phyloP scores from a whole-genome alignment of 1,140 invertebrate species.

The Hypsibius dujardini region DNA sequence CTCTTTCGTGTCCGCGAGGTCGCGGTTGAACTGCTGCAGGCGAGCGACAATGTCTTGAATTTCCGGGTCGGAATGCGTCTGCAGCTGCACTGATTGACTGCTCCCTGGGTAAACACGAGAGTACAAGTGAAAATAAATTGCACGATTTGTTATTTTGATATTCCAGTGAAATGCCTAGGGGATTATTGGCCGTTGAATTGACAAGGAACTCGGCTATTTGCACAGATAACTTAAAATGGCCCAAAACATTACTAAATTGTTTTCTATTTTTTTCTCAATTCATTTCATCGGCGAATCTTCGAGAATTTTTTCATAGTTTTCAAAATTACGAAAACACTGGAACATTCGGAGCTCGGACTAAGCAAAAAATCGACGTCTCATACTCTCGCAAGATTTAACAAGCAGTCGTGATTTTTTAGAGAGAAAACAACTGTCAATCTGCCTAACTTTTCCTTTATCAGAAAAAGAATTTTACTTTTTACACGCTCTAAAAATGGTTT shows the following conservation, averaged over 20 bases:
- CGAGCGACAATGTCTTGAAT: background rate
- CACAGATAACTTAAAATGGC: background rate
- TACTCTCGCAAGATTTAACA: too few species aligned
- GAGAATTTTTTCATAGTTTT: too few species aligned
- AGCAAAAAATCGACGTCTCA: too few species aligned
- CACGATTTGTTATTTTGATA: background rate
- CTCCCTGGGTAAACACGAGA: background rate
- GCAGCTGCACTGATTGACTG: background rate
- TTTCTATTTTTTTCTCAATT: too few species aligned
- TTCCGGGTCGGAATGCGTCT: background rate
- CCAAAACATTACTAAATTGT: background rate
- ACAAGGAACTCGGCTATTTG: background rate
- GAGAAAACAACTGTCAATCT: too few species aligned
- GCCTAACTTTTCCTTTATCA: too few species aligned
- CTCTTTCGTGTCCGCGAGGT: background rate
- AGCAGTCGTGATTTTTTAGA: too few species aligned
- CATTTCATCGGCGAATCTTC: too few species aligned
- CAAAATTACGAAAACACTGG: too few species aligned
- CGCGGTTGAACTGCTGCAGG: constrained; percentile 13
- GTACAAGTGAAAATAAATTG: background rate
- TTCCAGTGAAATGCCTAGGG: background rate
- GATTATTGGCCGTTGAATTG: background rate
- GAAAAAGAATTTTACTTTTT: too few species aligned
- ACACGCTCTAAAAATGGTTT: too few species aligned
- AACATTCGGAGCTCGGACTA: too few species aligned